Conservation (phyloP, 2,888 invertebrate species). For the Dugesia japonica region DNA sequence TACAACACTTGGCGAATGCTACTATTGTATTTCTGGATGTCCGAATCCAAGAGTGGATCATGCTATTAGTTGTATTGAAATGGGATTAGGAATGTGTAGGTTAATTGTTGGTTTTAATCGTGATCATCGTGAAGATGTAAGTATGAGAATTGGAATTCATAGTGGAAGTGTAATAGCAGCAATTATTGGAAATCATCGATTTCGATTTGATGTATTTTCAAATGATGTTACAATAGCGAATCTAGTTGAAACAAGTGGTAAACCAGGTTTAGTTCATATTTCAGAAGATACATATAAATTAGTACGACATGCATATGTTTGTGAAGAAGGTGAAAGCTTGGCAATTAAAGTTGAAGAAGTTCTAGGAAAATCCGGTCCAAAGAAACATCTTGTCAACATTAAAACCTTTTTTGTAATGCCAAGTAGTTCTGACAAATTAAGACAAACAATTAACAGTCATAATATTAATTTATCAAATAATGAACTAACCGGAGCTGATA, state of each 20-base stretch:
- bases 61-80: constrained; percentile 81
- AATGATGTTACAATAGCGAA: constrained; percentile 87
- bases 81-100: constrained; percentile 84
- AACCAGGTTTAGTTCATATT: constrained; percentile 58
- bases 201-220: constrained; percentile 95
- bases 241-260: constrained; percentile 79
- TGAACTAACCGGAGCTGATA: no score
- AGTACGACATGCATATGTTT: not conserved
- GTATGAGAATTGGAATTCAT: constrained; percentile 80
- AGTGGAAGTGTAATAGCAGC: constrained; percentile 55
- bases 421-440: no score
- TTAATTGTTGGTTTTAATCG: constrained; percentile 62
- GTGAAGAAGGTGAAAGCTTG: not conserved
- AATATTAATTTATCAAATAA: no score
- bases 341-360: not conserved
- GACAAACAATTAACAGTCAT: no score
- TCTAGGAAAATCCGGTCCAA: not conserved
- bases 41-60: constrained; percentile 77
- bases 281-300: constrained; percentile 65
- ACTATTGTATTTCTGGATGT: constrained; percentile 69
- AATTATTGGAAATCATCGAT: constrained; percentile 76
- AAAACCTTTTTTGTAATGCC: no score
- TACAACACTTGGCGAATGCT: constrained; percentile 81
- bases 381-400: no score
- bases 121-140: constrained; percentile 57